These are phyloP conservation scores for Pegoplata infirma DNA, from an alignment of 2,888 invertebrate genomes.

Conservation along the genomic window DNA sequence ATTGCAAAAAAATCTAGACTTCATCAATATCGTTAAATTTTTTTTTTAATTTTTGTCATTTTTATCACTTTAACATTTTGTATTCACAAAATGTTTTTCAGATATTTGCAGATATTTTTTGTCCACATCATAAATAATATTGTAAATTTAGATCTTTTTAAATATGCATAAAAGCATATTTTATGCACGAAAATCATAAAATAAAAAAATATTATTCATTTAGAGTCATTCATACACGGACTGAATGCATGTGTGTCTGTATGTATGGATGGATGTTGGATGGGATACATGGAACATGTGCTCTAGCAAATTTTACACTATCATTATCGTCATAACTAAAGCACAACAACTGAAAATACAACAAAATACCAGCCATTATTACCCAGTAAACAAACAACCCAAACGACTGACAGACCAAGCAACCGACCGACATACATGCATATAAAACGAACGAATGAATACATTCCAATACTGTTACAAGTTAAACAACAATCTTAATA, in stretches of 20 bases:
- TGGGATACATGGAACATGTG: conserved; percentile 57
- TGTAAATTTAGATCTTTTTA: conserved; percentile 48
- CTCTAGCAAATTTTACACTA: conserved; percentile 72
- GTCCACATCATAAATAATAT: conserved; percentile 42
- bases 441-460: conserved; percentile 35
- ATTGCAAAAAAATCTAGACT: not conserved
- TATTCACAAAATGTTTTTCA: conserved; percentile 9
- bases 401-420: conserved; percentile 1
- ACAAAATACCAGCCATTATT: conserved; percentile 28
- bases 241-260: not conserved
- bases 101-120: too few species aligned
- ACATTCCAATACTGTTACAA: conserved; percentile 54
- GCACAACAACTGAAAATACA: conserved; percentile 40
- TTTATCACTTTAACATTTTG: conserved; percentile 39
- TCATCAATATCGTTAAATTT: not conserved
- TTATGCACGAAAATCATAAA: conserved; percentile 39
- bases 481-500: conserved; percentile 50
- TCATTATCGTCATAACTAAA: conserved; percentile 65
- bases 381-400: conserved; percentile 32
- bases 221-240: conserved; percentile 17
- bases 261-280: too few species aligned
- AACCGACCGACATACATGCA: conserved; percentile 21
- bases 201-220: conserved; percentile 40
- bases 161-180: conserved; percentile 57
- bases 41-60: conserved; percentile 40